Percentiles rank a stretch among this genome's conserved stretches.
phyloP scores from a whole-genome alignment of 53 echinoderm and acorn worm species.

The Astropecten irregularis region DNA sequence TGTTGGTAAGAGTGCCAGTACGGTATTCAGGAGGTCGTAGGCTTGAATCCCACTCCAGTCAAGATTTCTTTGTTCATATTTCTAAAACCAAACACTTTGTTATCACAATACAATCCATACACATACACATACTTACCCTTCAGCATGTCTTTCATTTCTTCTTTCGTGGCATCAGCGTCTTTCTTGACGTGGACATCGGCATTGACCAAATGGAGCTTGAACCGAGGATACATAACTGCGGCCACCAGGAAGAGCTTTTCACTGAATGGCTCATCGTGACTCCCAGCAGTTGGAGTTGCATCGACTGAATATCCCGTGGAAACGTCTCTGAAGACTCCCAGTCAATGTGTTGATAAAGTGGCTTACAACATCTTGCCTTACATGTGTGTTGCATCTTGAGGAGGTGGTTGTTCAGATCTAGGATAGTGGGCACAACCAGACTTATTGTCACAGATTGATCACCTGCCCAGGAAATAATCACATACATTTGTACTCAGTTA shows the following conservation, averaged over 20 bases:
- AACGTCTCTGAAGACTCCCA: conserved; percentile 6
- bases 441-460: conserved; percentile 39
- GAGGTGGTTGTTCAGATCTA: conserved; percentile 24
- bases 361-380: not conserved
- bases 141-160: no score
- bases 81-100: no score
- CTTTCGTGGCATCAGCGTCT: no score
- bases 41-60: no score
- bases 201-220: conserved; percentile 50
- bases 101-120: no score
- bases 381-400: not conserved
- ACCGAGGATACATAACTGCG: conserved; percentile 47
- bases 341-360: not conserved
- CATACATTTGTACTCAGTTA: no score
- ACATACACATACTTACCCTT: no score
- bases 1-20: no score
- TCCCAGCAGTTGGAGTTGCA: not conserved
- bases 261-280: conserved; percentile 31
- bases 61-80: no score
- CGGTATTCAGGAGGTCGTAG: no score
- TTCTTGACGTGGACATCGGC: conserved; percentile 5
- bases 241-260: conserved; percentile 39
- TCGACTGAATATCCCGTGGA: conserved; percentile 31
- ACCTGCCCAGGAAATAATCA: no score
- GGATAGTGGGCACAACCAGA: conserved; percentile 7